Base-by-base conservation (phyloP, 2,888 invertebrate species). In the Patella depressa region DNA sequence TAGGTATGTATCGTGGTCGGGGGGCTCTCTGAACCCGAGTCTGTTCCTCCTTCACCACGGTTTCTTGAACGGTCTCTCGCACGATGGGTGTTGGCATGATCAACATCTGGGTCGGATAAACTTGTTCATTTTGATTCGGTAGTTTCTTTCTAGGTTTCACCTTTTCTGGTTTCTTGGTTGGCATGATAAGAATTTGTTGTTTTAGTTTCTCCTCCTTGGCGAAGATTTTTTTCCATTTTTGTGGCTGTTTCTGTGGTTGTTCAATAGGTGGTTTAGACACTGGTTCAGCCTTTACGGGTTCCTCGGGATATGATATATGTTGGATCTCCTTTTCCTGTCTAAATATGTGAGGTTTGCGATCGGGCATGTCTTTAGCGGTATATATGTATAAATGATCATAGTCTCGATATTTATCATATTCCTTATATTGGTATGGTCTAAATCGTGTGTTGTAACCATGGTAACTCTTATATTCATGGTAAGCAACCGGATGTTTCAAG, bases 61-160 rank as follows among this genome's bases (percentile, higher is more conserved):
- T 65, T 1, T 65, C 65, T 24, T 65, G 65, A 14, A 24, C 24
- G 19, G 24, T 24, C 24, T 19, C 14, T 24, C 24, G 65, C 11
- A 65, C 65, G 4, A 65, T 4, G 19, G 3, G 19, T 11, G 24
- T 65, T 12, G 65, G 65, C 24, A 24, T 65, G 24, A 65, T 65
- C 24, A 65, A 65, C 11, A 24, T 65, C 24, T 65, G 65, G 11
- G 14, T 19, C 19, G 65, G 65, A 65, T 65, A 65, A 11, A 65
- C 65, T 19, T 24, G 65, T 65, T 65, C 65, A 24, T 65, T 65
- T 24, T 65, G 65, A 15, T 65, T 65, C 3, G 24, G 65, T 3
- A 65, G 12, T 65, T 65, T 24, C 65, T 65, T 65, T 65, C 65
- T 65, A 65, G 65, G 65, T 65, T 65, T 65, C 19, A 65, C 65